Conservation (phyloP, 2,113 vertebrate genomes). For the Muntiacus muntjak region DNA sequence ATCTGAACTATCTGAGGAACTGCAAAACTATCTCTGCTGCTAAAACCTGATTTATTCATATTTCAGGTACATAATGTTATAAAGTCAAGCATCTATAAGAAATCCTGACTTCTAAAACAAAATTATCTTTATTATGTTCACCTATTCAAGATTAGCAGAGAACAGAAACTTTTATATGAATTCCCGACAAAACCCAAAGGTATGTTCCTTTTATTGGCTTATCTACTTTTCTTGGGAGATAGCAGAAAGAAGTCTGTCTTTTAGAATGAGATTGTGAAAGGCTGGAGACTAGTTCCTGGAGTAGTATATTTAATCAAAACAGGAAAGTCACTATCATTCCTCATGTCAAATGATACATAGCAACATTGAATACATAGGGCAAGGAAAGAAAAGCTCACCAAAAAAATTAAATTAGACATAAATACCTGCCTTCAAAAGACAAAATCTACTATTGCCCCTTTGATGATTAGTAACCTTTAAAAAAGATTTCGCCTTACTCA, state of each 20-base stretch:
- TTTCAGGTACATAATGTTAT: not conserved
- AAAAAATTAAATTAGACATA: not conserved
- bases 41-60: slow-evolving; percentile 18
- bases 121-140: not conserved
- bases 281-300: not conserved
- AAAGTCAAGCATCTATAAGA: not conserved
- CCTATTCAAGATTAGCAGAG: not conserved
- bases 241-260: not conserved
- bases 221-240: not conserved
- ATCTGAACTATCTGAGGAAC: not conserved
- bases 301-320: slow-evolving; percentile 6
- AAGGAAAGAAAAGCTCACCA: slow-evolving; percentile 27
- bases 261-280: not conserved
- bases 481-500: not conserved
- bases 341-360: slow-evolving; percentile 3
- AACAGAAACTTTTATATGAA: not conserved
- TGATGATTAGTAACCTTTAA: not conserved
- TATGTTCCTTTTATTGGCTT: slow-evolving; percentile 4
- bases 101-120: not conserved
- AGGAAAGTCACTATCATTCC: not conserved
- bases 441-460: not conserved
- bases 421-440: not conserved
- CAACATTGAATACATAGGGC: not conserved
- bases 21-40: not conserved
- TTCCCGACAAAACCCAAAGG: not conserved